phyloP scores from a whole-genome alignment of 2,113 vertebrate species.

The Oncorhynchus tshawytscha region DNA sequence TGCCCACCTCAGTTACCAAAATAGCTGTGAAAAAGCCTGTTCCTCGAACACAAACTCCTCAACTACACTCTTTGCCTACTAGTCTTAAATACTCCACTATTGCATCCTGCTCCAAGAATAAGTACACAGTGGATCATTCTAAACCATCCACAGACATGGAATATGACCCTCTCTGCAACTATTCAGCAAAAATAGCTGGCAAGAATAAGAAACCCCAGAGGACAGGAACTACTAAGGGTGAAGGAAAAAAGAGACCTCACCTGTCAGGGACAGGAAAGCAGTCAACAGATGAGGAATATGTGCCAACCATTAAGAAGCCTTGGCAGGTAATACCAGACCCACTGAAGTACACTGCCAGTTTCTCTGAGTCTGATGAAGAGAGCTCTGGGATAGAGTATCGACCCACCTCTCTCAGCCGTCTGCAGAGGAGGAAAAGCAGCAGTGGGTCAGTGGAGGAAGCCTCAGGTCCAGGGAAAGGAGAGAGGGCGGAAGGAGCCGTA shows the following conservation, averaged over 20 bases:
- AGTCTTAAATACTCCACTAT: slow-evolving; percentile 55
- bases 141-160: slow-evolving; percentile 91
- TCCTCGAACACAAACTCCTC: slow-evolving; percentile 36
- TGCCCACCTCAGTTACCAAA: slow-evolving; percentile 80
- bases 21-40: slow-evolving; percentile 62
- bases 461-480: slow-evolving; percentile 41
- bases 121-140: slow-evolving; percentile 90
- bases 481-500: slow-evolving; percentile 37
- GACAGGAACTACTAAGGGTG: slow-evolving; percentile 8
- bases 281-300: slow-evolving; percentile 66
- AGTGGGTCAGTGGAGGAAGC: background rate
- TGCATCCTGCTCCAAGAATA: slow-evolving; percentile 68
- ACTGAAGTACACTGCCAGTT: slow-evolving; percentile 69
- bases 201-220: slow-evolving; percentile 74
- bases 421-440: slow-evolving; percentile 59
- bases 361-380: slow-evolving; percentile 87
- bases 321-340: slow-evolving; percentile 39
- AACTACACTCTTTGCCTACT: slow-evolving; percentile 35
- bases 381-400: slow-evolving; percentile 70
- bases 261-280: slow-evolving; percentile 40
- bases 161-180: slow-evolving; percentile 95
- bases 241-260: slow-evolving; percentile 52
- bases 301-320: slow-evolving; percentile 73
- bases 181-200: slow-evolving; percentile 79
- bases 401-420: slow-evolving; percentile 52